Percentiles rank a stretch among this genome's conserved stretches.
These are phyloP conservation scores for Notocelia uddmanniana DNA, from an alignment of 2,888 invertebrate genomes.

Conservation along the genomic window DNA sequence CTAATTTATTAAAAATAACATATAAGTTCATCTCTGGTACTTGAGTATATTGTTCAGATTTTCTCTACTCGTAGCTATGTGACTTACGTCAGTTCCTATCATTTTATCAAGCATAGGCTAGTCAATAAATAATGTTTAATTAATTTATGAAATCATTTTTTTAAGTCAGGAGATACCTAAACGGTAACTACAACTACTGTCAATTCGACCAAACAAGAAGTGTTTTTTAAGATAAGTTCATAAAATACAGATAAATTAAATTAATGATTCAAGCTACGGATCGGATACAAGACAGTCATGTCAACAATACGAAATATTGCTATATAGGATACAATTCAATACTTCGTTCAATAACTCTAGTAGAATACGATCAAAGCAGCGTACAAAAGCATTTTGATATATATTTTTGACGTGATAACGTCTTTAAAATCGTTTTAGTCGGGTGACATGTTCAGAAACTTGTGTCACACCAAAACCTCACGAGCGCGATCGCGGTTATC, in stretches of 20 bases:
- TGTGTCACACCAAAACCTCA: too few species aligned
- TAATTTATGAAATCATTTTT: background rate
- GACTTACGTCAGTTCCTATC: too few species aligned
- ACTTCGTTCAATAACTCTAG: background rate
- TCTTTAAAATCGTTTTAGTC: too few species aligned
- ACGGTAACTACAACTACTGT: slow-evolving; percentile 6
- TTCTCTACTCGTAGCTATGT: background rate
- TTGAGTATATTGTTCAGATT: slow-evolving; percentile 3
- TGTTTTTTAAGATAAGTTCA: too few species aligned
- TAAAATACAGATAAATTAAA: too few species aligned
- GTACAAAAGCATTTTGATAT: too few species aligned
- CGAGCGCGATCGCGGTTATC: too few species aligned
- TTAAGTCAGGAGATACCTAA: background rate
- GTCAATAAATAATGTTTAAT: background rate
- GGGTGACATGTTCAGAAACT: too few species aligned
- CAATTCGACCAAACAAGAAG: background rate
- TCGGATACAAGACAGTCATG: background rate
- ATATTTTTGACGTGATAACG: too few species aligned
- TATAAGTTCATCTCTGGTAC: background rate
- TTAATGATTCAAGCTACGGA: too few species aligned
- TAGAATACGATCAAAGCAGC: background rate
- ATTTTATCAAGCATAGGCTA: background rate
- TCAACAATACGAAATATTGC: slow-evolving; percentile 29
- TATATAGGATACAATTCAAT: slow-evolving; percentile 9
- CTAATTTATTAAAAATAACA: background rate